A percentile compares a stretch with the other conserved stretches of the same genome.
Evolutionary conservation across 2,888 invertebrate species (phyloP).

Genomic region (Anticlea derivata): DNA sequence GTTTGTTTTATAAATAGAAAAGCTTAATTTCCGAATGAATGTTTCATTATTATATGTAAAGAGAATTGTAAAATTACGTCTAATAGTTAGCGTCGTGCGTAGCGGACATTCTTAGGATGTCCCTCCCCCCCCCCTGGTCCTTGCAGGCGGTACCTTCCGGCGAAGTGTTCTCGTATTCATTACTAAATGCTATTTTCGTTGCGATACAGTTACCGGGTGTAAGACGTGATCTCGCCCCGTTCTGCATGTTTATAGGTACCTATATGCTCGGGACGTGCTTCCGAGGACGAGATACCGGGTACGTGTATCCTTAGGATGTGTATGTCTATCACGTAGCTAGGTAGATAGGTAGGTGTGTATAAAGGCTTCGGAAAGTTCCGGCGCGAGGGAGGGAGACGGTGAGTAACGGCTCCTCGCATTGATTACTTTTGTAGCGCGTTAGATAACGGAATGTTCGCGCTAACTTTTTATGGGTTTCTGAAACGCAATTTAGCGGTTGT

Average conservation of each 20-base stretch:
- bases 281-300: background rate
- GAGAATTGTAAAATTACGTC: too few species aligned
- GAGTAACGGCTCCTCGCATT: conserved; percentile 29
- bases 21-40: too few species aligned
- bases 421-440: conserved; percentile 34
- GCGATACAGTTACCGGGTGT: conserved; percentile 2
- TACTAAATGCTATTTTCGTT: background rate
- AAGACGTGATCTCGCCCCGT: conserved; percentile 10
- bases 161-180: background rate
- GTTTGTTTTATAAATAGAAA: too few species aligned
- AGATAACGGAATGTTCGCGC: conserved; percentile 32
- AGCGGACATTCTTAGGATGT: too few species aligned
- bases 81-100: too few species aligned
- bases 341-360: background rate
- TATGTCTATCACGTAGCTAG: background rate
- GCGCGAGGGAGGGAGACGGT: conserved; percentile 20
- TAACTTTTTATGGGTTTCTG: conserved; percentile 25
- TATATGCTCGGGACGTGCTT: background rate
- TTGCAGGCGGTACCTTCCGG: background rate
- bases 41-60: too few species aligned
- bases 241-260: conserved; percentile 6
- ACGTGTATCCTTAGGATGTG: background rate
- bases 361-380: background rate
- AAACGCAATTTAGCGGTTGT: conserved; percentile 27
- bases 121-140: too few species aligned